These are phyloP conservation scores for Lucifuga dentata DNA, from an alignment of 2,113 vertebrate genomes.

Conservation along the genomic window DNA sequence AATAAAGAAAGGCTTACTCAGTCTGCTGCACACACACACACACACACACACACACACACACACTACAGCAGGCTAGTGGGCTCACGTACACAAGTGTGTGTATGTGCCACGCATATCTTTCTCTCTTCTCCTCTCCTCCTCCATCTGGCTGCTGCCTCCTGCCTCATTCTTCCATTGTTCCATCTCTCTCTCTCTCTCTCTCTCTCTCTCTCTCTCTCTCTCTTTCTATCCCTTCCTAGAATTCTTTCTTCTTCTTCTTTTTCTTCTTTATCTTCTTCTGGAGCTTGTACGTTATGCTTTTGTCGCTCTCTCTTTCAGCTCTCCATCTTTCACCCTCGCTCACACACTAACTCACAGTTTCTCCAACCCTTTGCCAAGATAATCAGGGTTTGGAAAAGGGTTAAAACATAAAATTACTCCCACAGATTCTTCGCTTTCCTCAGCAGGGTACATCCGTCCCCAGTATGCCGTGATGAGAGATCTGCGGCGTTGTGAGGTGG, in stretches of 20 bases:
- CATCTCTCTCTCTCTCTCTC: slow-evolving; percentile 20
- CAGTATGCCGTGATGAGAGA: slow-evolving; percentile 42
- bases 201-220: slow-evolving; percentile 19
- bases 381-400: slow-evolving; percentile 55
- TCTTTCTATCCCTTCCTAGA: too few relatives aligned
- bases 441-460: slow-evolving; percentile 32
- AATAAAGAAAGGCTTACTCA: slow-evolving; percentile 78
- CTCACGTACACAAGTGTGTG: slow-evolving; percentile 52
- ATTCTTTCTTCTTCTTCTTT: too few relatives aligned
- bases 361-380: slow-evolving; percentile 54
- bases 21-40: too few relatives aligned
- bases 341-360: slow-evolving; percentile 28
- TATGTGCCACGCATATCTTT: slow-evolving; percentile 38
- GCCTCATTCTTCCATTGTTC: slow-evolving; percentile 52
- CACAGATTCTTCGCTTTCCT: slow-evolving; percentile 48
- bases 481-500: slow-evolving; percentile 47
- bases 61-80: slow-evolving; percentile 48
- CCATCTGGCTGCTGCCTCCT: slow-evolving; percentile 63
- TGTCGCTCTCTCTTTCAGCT: slow-evolving; percentile 8
- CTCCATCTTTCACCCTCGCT: slow-evolving; percentile 2
- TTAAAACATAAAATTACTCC: slow-evolving; percentile 54
- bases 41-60: too few relatives aligned
- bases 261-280: too few relatives aligned
- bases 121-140: slow-evolving; percentile 34
- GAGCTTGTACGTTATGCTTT: slow-evolving; percentile 31